Percentiles rank a stretch among this genome's conserved stretches.
phyloP scores from a whole-genome alignment of 2,797 vertebrate genomes.

The Alectoris magna region DNA sequence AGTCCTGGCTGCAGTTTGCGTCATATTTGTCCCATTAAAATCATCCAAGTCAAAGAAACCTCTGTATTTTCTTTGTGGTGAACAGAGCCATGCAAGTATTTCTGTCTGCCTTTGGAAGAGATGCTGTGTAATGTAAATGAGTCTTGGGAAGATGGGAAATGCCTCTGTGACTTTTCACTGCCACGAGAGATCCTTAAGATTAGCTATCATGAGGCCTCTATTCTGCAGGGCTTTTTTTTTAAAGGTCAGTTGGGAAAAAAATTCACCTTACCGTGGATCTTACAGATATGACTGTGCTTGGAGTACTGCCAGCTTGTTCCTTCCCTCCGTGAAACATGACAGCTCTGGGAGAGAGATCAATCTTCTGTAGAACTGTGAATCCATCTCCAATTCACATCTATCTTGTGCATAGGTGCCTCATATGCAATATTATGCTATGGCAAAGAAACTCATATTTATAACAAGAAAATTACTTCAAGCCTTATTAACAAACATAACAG shows the following conservation, averaged over 20 bases:
- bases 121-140: background rate
- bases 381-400: background rate
- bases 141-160: background rate
- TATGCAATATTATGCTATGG: background rate
- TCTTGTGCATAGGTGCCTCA: background rate
- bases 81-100: background rate
- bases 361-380: background rate
- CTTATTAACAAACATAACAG: background rate
- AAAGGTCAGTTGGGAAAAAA: background rate
- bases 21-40: background rate
- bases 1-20: background rate
- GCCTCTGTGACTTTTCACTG: background rate
- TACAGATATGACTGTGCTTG: background rate
- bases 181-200: background rate
- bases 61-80: background rate
- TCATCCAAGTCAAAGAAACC: background rate
- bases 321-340: fast-evolving
- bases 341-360: background rate
- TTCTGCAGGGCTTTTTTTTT: background rate
- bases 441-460: background rate
- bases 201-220: background rate
- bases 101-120: background rate
- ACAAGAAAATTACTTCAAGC: background rate
- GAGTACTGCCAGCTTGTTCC: background rate
- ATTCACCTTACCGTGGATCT: background rate